Percentiles rank a stretch among this genome's conserved stretches.
These are phyloP conservation scores for Cacoxenus indagator DNA, from an alignment of 2,888 invertebrate genomes.

Conservation along the genomic window DNA sequence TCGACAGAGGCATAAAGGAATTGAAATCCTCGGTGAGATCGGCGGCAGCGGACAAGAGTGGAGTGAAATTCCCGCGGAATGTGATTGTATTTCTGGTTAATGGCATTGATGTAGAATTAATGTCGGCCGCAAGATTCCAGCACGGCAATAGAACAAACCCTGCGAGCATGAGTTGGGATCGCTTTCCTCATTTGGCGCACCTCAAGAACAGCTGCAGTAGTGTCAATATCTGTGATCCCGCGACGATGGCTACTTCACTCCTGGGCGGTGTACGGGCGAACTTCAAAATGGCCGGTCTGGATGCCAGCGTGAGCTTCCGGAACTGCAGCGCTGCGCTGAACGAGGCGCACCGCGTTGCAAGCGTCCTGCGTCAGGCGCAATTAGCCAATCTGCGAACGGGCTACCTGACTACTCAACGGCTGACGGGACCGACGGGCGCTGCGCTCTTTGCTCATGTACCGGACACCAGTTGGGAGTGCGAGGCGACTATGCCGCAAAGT, in stretches of 20 bases:
- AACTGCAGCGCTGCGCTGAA: slow-evolving; percentile 77
- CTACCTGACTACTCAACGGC: slow-evolving; percentile 87
- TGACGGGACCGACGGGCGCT: slow-evolving; percentile 87
- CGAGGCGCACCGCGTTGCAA: slow-evolving; percentile 73
- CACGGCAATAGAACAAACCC: not conserved
- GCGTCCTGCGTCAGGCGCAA: slow-evolving; percentile 80
- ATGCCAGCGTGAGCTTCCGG: slow-evolving; percentile 73
- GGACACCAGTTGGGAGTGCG: slow-evolving; percentile 87
- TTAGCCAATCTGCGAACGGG: slow-evolving; percentile 82
- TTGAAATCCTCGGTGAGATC: slow-evolving; percentile 73
- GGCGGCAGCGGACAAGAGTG: slow-evolving; percentile 71
- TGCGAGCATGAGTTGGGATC: slow-evolving; percentile 78
- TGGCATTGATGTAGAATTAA: slow-evolving; percentile 86
- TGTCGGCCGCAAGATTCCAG: slow-evolving; percentile 76
- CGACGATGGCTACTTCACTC: slow-evolving; percentile 85
- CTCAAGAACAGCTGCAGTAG: slow-evolving; percentile 89
- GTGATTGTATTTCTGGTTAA: slow-evolving; percentile 88
- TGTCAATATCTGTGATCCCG: slow-evolving; percentile 87
- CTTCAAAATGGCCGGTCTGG: slow-evolving; percentile 80
- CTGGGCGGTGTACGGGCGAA: slow-evolving; percentile 86
- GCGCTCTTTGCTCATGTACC: slow-evolving; percentile 82
- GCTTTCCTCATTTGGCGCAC: slow-evolving; percentile 83
- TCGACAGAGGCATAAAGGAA: slow-evolving; percentile 71
- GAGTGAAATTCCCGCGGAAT: slow-evolving; percentile 73
- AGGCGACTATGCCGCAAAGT: slow-evolving; percentile 75